Conservation (phyloP, 2,113 vertebrate genomes). For the Anolis carolinensis region DNA sequence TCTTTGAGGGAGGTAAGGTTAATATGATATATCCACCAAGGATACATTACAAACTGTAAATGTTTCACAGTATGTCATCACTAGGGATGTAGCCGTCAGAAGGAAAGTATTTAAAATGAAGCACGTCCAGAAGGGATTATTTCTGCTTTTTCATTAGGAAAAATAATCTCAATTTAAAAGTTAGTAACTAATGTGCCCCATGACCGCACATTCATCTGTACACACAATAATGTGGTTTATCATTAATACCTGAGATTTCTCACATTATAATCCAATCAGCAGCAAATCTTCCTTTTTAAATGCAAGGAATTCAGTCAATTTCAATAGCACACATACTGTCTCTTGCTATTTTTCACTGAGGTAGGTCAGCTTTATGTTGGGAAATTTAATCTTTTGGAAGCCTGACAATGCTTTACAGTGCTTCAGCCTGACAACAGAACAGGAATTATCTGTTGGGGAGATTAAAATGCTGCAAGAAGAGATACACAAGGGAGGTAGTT, state of each 20-base stretch:
- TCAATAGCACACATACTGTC: conserved; percentile 14
- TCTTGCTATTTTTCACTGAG: conserved; percentile 6
- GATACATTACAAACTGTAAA: conserved; percentile 36
- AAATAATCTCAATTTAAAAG: conserved; percentile 67
- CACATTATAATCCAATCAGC: conserved; percentile 64
- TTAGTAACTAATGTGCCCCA: conserved; percentile 59
- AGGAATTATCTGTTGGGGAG: not conserved
- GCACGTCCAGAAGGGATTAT: conserved; percentile 66
- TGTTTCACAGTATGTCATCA: conserved; percentile 48
- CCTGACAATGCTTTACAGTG: not conserved
- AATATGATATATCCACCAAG: not conserved
- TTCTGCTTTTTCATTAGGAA: conserved; percentile 66
- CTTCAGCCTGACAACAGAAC: not conserved
- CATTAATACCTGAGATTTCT: conserved; percentile 56
- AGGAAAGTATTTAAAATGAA: conserved; percentile 57
- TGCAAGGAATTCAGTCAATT: conserved; percentile 29
- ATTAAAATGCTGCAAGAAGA: not conserved
- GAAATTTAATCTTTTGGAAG: accelerated
- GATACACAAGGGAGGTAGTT: not conserved
- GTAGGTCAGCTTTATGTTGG: not conserved
- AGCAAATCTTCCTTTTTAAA: conserved; percentile 54
- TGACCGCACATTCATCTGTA: conserved; percentile 61
- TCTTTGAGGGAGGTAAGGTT: not conserved
- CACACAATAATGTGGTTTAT: conserved; percentile 61
- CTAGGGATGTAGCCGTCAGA: conserved; percentile 53